Base-by-base conservation (phyloP, 2,888 invertebrate genomes). In the Ischnus inquisitorius region DNA sequence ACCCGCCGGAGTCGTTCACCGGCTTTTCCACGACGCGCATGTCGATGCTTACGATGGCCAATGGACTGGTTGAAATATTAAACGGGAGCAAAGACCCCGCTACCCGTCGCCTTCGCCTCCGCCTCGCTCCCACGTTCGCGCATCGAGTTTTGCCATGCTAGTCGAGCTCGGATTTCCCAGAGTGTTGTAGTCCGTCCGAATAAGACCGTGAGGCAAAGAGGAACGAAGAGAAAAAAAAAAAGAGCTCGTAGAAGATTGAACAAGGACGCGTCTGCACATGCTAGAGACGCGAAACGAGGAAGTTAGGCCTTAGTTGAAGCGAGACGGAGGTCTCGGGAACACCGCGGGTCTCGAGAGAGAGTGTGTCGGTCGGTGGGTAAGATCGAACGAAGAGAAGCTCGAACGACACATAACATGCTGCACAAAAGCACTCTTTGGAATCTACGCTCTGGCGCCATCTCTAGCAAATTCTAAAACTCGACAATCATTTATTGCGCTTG, bases 21-120 rank as follows among this genome's bases (percentile, higher is more conserved):
- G 48, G 74, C 77, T 79, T 79, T 84, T 79, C 72, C 81, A 79
- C 75, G 69, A 79, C 84, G 87, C 89, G 91, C 92, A 90, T 91
- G 92, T 91, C 91, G 91, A 91, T 91, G 91, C 89, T 90, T 89
- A 90, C 88, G 87, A 89, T 90, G 90, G 91, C 92, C 91, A 90
- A 92, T 93, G 91, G 91, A 92, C 91, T 90, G 90, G 90, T 89
- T 93, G 91, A 93, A 93, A 93, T 93, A 93, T 93, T 93, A 92
- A 93, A 91, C 90, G 92, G 90, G 93, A 91, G 91, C 92, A 91
- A 93, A 93, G 93, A 93, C 92, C 92, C 85, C 65, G 62, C 46
- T 71, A 34, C 78, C 57, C 79, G 57, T 79, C 75, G 10, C 48
- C 28, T 62, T 41, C 25, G 43, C n/a, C 1, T 67, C 60, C 41